phyloP scores from a whole-genome alignment of 2,888 invertebrate species.

The Coelogynopora nodosa region DNA sequence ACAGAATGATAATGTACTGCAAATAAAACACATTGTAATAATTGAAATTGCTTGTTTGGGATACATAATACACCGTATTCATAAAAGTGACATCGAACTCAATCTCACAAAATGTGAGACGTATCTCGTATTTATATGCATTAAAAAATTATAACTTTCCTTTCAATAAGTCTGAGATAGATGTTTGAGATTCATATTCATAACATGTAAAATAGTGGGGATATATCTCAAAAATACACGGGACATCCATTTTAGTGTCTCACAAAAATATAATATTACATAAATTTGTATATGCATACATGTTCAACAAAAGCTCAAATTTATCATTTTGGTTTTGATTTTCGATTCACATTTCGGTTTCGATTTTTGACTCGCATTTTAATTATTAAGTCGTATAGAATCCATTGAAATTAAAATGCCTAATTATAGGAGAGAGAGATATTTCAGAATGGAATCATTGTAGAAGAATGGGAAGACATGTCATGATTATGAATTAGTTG shows the following conservation, averaged over 20 bases:
- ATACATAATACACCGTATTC: not conserved
- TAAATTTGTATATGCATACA: not conserved
- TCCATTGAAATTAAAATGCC: not conserved
- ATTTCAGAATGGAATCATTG: not conserved
- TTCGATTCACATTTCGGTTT: not conserved
- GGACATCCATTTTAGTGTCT: not conserved
- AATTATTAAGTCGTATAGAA: not conserved
- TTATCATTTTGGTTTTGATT: constrained; percentile 25
- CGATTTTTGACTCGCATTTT: not conserved
- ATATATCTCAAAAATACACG: constrained; percentile 1
- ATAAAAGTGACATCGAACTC: constrained; percentile 12
- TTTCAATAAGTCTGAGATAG: not conserved
- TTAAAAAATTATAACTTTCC: not conserved
- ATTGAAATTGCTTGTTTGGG: no score
- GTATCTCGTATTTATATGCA: not conserved
- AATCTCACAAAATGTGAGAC: not conserved
- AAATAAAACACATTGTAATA: no score
- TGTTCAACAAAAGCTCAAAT: not conserved
- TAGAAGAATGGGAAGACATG: not conserved
- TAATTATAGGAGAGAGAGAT: not conserved
- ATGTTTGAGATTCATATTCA: constrained; percentile 31
- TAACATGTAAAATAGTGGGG: not conserved
- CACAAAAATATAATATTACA: constrained; percentile 3
- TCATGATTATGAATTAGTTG: not conserved
- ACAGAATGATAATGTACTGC: no score